A percentile compares a stretch with the other conserved stretches of the same genome.
phyloP scores from a whole-genome alignment of 2,797 vertebrate species.

The Oreortyx pictus region DNA sequence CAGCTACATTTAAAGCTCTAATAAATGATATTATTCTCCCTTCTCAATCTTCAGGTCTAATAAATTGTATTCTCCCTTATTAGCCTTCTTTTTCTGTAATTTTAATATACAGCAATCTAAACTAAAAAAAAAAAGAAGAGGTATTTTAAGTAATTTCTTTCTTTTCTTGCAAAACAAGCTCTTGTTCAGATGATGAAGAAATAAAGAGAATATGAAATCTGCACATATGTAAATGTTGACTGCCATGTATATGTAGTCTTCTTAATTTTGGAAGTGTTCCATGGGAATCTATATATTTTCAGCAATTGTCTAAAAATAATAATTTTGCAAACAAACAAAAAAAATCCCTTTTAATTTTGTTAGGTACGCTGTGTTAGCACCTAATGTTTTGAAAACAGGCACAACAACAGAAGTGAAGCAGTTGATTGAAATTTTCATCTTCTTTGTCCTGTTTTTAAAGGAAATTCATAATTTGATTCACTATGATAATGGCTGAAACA shows the following conservation, averaged over 20 bases:
- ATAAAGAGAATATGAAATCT: background rate
- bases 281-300: background rate
- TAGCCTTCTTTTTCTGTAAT: background rate
- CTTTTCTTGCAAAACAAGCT: fast-evolving
- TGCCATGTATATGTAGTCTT: background rate
- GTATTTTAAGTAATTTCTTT: background rate
- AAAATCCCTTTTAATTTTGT: background rate
- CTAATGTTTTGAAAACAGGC: background rate
- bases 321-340: background rate
- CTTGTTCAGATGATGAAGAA: background rate
- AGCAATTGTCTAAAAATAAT: background rate
- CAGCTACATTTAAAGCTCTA: background rate
- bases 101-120: background rate
- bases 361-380: background rate
- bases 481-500: background rate
- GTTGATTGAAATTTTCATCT: background rate
- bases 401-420: background rate
- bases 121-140: background rate
- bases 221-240: background rate
- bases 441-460: background rate
- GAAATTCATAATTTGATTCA: background rate
- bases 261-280: background rate
- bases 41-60: background rate
- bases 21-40: background rate
- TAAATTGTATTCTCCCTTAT: background rate